Base-by-base conservation (phyloP, 2,113 vertebrate species). In the Hippocampus mohnikei region DNA sequence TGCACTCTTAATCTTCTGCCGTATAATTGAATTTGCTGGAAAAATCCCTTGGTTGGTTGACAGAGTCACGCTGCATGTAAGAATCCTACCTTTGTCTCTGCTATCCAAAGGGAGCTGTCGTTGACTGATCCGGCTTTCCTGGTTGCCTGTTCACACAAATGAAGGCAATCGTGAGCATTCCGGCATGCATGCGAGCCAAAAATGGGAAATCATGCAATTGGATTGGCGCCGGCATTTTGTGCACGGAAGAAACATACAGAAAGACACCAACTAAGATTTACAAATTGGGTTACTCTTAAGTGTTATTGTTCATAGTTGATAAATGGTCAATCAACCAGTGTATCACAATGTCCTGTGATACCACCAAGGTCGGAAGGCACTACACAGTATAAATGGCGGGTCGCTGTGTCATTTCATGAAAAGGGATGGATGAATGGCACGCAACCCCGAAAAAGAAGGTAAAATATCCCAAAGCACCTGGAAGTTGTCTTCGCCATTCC, bases 101-200 rank as follows among this genome's bases (percentile, higher is more conserved):
- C 95, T 52, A 97, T 85, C 96, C 96, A 98, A 75, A 89, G 91
- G 87, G 96, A 95, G 80, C 94, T 92, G 75, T 98, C 95, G 80
- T 87, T 94, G 75, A 88, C 91, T 80, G 94, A 82, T 29, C 80
- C 91, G 74, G 94, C 83, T 75, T 83, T 91, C 79, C 93, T 89
- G 25, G 94, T 89, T 37, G 92, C 93, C 96, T 98, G 82, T 76
- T 2, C 63, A 75, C 84, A 86, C 8, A 78, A 16, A 78, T 53
- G 8, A 63, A 71, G 65, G 33, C 52, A 73, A 55, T 73, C 60
- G 63, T 73, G 55, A 76, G 27, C 67, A 21, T 41, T 15, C 16
- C 15, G 52, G 62, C 1, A 55, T 67, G 46, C 52, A 64, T 40
- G 7, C 64, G 15, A 53, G 68, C 41, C n/a, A 66, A 53, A 67